Evolutionary conservation across 2,888 invertebrate genomes (phyloP).

Genomic region (Netelia inedita): DNA sequence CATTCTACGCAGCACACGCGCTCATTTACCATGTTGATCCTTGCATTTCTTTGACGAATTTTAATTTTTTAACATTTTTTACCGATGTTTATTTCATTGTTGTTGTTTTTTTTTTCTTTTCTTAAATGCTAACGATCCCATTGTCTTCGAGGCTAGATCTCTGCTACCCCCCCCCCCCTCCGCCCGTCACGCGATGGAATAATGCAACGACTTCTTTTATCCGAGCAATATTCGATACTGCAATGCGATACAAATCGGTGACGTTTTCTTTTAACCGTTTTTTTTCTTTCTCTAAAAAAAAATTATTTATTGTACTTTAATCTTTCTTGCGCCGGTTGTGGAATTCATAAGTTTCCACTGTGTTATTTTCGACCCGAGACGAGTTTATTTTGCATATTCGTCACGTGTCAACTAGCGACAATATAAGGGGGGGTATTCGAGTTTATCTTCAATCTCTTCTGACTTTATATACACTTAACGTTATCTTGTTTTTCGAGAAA

Average conservation of each 20-base stretch:
- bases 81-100: neutral
- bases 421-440: neutral
- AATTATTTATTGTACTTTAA: conserved; percentile 11
- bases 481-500: neutral
- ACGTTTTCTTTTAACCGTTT: conserved; percentile 6
- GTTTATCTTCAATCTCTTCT: conserved; percentile 19
- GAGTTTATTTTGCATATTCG: conserved; percentile 43
- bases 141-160: neutral
- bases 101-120: neutral
- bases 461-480: neutral
- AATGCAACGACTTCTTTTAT: conserved; percentile 34
- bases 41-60: neutral
- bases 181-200: conserved; percentile 35
- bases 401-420: conserved; percentile 13
- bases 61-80: too few relatives aligned
- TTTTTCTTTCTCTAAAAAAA: too few relatives aligned
- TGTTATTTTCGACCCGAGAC: conserved; percentile 8
- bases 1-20: neutral
- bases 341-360: conserved; percentile 1
- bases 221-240: conserved; percentile 39
- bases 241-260: neutral
- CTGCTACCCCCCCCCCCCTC: neutral
- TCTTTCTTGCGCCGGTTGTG: neutral
- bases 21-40: conserved; percentile 15
- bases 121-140: conserved; percentile 9